These are phyloP conservation scores for Limnephilus marmoratus DNA, from an alignment of 2,888 invertebrate genomes.

Conservation along the genomic window DNA sequence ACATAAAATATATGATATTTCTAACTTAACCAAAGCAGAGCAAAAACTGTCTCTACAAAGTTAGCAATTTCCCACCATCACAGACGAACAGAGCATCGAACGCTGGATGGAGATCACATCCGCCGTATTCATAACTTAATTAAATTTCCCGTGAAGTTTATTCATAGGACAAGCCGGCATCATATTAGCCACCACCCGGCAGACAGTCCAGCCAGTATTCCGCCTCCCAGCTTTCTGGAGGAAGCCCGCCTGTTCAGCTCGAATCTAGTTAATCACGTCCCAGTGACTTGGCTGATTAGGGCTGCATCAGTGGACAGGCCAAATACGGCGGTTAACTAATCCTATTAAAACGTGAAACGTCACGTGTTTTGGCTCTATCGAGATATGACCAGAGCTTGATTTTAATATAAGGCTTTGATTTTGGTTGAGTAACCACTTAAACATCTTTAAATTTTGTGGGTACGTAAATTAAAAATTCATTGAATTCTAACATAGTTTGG, in stretches of 20 bases:
- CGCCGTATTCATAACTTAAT: not conserved
- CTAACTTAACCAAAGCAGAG: not conserved
- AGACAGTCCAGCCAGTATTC: not conserved
- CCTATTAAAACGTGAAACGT: slow-evolving; percentile 9
- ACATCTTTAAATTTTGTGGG: not conserved
- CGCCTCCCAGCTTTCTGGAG: not conserved
- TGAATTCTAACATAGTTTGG: not conserved
- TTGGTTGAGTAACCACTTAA: not conserved
- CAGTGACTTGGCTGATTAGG: slow-evolving; percentile 3
- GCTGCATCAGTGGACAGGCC: not conserved
- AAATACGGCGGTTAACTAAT: slow-evolving; percentile 4
- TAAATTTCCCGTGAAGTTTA: slow-evolving; percentile 21
- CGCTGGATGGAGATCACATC: not conserved
- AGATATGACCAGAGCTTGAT: not conserved
- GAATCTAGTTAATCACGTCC: not conserved
- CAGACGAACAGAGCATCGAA: not conserved
- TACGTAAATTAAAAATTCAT: not conserved
- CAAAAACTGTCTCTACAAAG: not conserved
- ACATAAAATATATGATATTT: no score
- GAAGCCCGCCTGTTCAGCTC: not conserved
- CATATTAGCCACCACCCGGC: not conserved
- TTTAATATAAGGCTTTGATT: not conserved
- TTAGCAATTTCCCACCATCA: not conserved
- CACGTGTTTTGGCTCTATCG: not conserved
- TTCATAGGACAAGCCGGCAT: not conserved